phyloP scores from a whole-genome alignment of 2,113 vertebrate species.

The Crotalus horridus region DNA sequence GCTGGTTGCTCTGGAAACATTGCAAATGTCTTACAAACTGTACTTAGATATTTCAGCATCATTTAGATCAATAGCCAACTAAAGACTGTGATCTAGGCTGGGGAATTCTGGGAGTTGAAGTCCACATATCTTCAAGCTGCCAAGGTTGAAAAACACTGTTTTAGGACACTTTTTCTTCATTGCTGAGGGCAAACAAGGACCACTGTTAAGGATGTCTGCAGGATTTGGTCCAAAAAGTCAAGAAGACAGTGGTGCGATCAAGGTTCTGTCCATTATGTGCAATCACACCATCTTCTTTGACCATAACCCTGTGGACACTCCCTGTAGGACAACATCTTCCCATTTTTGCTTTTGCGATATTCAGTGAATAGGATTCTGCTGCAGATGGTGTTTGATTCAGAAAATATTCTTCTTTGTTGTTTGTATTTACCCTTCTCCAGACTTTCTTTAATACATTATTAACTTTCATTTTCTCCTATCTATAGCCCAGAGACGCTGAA shows the following conservation, averaged over 20 bases:
- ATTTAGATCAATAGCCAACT: neutral
- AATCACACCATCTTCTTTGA: neutral
- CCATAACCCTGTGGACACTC: neutral
- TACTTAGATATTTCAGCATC: neutral
- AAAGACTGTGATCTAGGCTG: neutral
- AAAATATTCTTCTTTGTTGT: neutral
- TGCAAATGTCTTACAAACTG: neutral
- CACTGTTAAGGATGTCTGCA: neutral
- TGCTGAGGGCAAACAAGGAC: neutral
- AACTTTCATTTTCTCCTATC: neutral
- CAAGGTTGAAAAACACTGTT: neutral
- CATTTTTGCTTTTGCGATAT: neutral
- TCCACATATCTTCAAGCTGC: no score
- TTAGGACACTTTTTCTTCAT: neutral
- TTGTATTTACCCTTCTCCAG: neutral
- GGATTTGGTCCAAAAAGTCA: neutral
- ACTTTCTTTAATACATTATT: neutral
- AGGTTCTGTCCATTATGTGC: neutral
- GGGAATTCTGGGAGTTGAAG: no score
- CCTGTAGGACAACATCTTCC: neutral
- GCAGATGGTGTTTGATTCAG: neutral
- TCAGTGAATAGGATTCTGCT: neutral
- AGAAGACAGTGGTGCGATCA: neutral
- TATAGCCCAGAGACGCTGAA: slow-evolving; percentile 7
- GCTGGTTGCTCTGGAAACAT: neutral